phyloP scores from a whole-genome alignment of 2,113 vertebrate genomes.

The Podiceps cristatus region DNA sequence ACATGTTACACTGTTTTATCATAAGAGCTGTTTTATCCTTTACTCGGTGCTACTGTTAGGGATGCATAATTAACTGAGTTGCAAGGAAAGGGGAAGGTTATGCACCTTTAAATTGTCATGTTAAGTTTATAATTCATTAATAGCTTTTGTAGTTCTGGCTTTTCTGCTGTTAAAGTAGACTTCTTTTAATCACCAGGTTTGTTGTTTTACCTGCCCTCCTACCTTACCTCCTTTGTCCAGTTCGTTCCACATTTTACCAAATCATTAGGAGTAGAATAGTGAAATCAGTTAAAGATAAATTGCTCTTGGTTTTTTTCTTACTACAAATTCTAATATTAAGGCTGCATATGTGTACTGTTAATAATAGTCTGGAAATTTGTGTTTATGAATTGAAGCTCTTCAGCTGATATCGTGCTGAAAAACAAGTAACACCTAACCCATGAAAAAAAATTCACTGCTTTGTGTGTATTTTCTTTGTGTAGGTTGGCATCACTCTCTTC shows the following conservation, averaged over 20 bases:
- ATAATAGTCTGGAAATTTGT: background rate
- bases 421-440: background rate
- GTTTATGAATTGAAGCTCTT: background rate
- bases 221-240: background rate
- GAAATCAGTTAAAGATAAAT: background rate
- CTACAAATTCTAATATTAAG: background rate
- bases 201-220: background rate
- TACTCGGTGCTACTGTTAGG: background rate
- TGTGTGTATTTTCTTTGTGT: background rate
- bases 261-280: background rate
- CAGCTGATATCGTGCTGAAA: background rate
- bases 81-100: background rate
- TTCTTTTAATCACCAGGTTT: background rate
- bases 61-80: background rate
- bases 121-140: background rate
- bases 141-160: background rate
- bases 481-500: conserved; percentile 97
- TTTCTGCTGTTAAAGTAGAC: background rate
- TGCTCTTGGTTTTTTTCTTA: background rate
- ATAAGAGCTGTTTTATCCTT: background rate
- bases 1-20: background rate
- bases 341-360: background rate
- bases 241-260: background rate
- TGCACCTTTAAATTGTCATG: background rate
- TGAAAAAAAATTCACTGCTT: background rate